A percentile compares a stretch with the other conserved stretches of the same genome.
Conservation (phyloP, 2,113 vertebrate species). For the Sander vitreus region DNA sequence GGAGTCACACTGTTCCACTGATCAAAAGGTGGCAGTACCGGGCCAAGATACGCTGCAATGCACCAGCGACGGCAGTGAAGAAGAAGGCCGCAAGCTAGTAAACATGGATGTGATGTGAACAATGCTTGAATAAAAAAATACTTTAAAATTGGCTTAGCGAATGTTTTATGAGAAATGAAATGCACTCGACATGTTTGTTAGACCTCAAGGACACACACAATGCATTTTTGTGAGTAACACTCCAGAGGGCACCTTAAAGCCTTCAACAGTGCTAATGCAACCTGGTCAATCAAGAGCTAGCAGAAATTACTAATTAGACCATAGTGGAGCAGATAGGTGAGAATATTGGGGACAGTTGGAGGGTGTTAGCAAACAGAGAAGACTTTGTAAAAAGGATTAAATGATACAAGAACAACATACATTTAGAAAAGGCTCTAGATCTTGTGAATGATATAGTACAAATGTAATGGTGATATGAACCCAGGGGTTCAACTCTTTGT, state of each 20-base stretch:
- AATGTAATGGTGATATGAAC: not conserved
- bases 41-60: not conserved
- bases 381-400: not conserved
- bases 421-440: not conserved
- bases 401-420: not conserved
- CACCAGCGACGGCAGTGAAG: not conserved
- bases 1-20: not conserved
- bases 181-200: not conserved
- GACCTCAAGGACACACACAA: not conserved
- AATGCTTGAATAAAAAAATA: not conserved
- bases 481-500: slow-evolving; percentile 1
- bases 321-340: slow-evolving; percentile 24
- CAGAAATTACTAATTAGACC: not conserved
- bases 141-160: not conserved
- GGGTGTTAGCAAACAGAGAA: not conserved
- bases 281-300: not conserved
- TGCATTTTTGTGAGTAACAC: not conserved
- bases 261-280: not conserved
- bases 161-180: not conserved
- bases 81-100: not conserved
- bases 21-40: not conserved
- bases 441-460: not conserved
- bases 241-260: not conserved
- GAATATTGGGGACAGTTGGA: not conserved
- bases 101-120: not conserved